These are phyloP conservation scores for Leucoma salicis DNA, from an alignment of 2,888 invertebrate genomes.

Conservation along the genomic window DNA sequence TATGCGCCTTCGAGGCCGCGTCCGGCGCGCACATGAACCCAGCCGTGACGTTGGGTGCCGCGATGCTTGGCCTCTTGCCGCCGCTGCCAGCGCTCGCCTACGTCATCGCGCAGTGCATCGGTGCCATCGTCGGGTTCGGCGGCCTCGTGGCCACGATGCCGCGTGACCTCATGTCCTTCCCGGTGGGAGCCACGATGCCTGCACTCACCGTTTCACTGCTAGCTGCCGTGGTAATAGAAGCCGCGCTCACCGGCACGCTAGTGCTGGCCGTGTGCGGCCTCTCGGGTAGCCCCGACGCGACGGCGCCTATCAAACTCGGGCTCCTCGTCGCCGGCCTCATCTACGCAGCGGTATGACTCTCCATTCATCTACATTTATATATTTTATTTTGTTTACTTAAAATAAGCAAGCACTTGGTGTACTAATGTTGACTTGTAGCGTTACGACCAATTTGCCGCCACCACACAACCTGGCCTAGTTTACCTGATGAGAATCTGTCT, in stretches of 20 bases:
- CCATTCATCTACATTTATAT: too few relatives aligned
- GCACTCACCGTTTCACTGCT: constrained; percentile 31
- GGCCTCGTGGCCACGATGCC: constrained; percentile 44
- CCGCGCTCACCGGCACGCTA: constrained; percentile 51
- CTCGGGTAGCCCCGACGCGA: constrained; percentile 53
- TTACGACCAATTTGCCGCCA: too few relatives aligned
- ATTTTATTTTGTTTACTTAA: too few relatives aligned
- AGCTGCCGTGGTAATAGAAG: constrained; percentile 45
- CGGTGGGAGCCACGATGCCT: constrained; percentile 34
- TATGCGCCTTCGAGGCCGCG: constrained; percentile 83
- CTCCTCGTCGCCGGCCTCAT: constrained; percentile 63
- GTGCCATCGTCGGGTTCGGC: constrained; percentile 55
- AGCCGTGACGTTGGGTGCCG: constrained; percentile 86
- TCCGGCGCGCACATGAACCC: constrained; percentile 92
- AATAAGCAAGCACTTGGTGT: too few relatives aligned
- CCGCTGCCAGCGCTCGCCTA: constrained; percentile 50
- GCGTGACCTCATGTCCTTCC: constrained; percentile 12
- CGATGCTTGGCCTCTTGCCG: constrained; percentile 76
- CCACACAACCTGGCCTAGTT: too few relatives aligned
- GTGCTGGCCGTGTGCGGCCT: constrained; percentile 52
- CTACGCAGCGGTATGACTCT: constrained; percentile 51
- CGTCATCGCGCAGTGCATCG: constrained; percentile 52
- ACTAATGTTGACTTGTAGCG: too few relatives aligned
- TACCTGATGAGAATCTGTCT: too few relatives aligned
- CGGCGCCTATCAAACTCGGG: constrained; percentile 58